phyloP scores from a whole-genome alignment of 2,113 vertebrate species.

The Vicugna pacos region DNA sequence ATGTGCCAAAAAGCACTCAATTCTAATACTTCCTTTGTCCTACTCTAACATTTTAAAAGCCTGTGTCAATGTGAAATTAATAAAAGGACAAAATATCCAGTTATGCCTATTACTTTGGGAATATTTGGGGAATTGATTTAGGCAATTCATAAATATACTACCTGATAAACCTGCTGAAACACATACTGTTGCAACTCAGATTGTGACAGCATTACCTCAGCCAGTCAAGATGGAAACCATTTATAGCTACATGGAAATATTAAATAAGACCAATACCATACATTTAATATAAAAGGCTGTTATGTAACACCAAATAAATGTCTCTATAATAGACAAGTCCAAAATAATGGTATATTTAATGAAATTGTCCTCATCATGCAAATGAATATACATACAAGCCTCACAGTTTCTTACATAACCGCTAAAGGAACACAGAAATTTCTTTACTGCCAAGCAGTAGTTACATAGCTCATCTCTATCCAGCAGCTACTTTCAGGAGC shows the following conservation, averaged over 20 bases:
- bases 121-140: slow-evolving; percentile 66
- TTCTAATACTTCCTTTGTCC: slow-evolving; percentile 31
- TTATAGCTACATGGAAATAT: slow-evolving; percentile 5
- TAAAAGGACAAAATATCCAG: slow-evolving; percentile 75
- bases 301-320: not conserved
- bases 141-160: slow-evolving; percentile 80
- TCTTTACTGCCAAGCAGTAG: slow-evolving; percentile 46
- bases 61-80: slow-evolving; percentile 41
- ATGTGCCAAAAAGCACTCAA: not conserved
- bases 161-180: slow-evolving; percentile 50
- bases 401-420: slow-evolving; percentile 8
- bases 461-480: slow-evolving; percentile 63
- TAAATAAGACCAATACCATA: slow-evolving; percentile 13
- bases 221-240: slow-evolving; percentile 40
- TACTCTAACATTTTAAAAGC: slow-evolving; percentile 1
- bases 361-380: slow-evolving; percentile 31
- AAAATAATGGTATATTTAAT: slow-evolving; percentile 5
- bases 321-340: not conserved
- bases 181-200: slow-evolving; percentile 34
- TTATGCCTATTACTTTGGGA: slow-evolving; percentile 77
- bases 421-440: slow-evolving; percentile 71
- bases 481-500: not conserved
- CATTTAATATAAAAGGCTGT: slow-evolving; percentile 16
- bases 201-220: slow-evolving; percentile 21
- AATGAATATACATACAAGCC: not conserved